Base-by-base conservation (phyloP, 1,140 invertebrate genomes). In the Listronotus oregonensis region DNA sequence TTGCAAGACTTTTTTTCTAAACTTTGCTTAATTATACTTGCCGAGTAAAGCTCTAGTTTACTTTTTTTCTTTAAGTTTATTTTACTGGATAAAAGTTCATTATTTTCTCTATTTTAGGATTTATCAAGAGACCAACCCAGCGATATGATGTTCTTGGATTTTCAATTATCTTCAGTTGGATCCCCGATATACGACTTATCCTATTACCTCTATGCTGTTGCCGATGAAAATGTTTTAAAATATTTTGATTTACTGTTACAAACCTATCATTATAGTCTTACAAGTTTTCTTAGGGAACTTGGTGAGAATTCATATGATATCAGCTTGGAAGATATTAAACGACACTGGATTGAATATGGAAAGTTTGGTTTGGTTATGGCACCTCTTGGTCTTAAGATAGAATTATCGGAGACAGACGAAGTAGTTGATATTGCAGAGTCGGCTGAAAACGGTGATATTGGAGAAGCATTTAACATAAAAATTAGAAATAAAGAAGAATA, bases 121-220 rank as follows among this genome's bases (percentile, higher is more conserved):
- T 15, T n/a, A 37, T 52, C 18, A 5, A 59, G 32, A 11, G 17
- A 10, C 3, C 54, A 67, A 56, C 70, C 70, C 14, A 43, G 47
- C 32, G 65, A 67, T 34, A 64, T 72, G 63, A n/a, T 76, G 69
- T 62, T 75, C 84, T 64, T 87, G 11, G 86, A 88, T 67, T 85
- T 82, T 71, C 86, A 87, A 72, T 71, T 86, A 10, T 77, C 79
- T 10, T 76, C 83, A 4, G 82, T 82, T 54, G 81, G 81, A 1
- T 86, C 85, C 3, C 86, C 86, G 5, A 80, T 84, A 1, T 81
- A 80, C 1, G 86, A 87, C 63, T 64, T 88, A 46, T 80, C 81
- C 0, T 85, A 87, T 66, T 85, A 83, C 61, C 73, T 87, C 4
- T 86, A 83, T 62, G 80, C 81, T 67, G 82, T 81, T 54, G 82